These are phyloP conservation scores for Phaonia tiefii DNA, from an alignment of 2,888 invertebrate species.

Conservation along the genomic window DNA sequence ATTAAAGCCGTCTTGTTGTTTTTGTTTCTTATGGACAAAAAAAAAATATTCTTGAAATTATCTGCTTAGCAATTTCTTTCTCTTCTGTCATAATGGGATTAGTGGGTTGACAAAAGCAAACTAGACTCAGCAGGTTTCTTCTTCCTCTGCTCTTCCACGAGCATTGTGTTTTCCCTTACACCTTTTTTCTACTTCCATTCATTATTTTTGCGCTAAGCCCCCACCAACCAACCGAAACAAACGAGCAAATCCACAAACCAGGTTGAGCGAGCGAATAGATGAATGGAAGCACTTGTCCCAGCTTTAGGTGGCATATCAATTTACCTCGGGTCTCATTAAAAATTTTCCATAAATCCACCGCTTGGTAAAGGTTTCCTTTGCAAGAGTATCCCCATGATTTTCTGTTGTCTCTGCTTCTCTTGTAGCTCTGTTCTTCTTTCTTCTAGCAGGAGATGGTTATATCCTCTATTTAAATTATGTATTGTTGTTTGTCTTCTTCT, in stretches of 20 bases:
- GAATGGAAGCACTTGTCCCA: slow-evolving; percentile 53
- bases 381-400: background rate
- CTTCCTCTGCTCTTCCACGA: background rate
- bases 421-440: slow-evolving; percentile 40
- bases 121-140: slow-evolving; percentile 44
- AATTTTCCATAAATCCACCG: slow-evolving; percentile 61
- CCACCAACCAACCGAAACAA: slow-evolving; percentile 47
- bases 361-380: slow-evolving; percentile 35
- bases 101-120: slow-evolving; percentile 65
- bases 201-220: slow-evolving; percentile 40
- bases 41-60: slow-evolving; percentile 49
- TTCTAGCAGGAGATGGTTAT: slow-evolving; percentile 47
- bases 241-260: background rate
- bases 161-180: slow-evolving; percentile 13
- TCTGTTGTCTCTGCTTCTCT: too few species aligned
- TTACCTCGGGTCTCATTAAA: slow-evolving; percentile 70
- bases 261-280: slow-evolving; percentile 8
- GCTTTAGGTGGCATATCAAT: slow-evolving; percentile 68
- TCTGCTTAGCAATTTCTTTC: slow-evolving; percentile 58
- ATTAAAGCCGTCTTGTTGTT: slow-evolving; percentile 39
- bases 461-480: slow-evolving; percentile 26
- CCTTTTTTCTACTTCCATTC: slow-evolving; percentile 23
- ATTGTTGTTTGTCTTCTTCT: slow-evolving; percentile 33
- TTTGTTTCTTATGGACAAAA: slow-evolving; percentile 29
- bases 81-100: slow-evolving; percentile 63